Percentiles rank a stretch among this genome's conserved stretches.
These are phyloP conservation scores for Empidonax traillii DNA, from an alignment of 2,113 vertebrate species.

Conservation along the genomic window DNA sequence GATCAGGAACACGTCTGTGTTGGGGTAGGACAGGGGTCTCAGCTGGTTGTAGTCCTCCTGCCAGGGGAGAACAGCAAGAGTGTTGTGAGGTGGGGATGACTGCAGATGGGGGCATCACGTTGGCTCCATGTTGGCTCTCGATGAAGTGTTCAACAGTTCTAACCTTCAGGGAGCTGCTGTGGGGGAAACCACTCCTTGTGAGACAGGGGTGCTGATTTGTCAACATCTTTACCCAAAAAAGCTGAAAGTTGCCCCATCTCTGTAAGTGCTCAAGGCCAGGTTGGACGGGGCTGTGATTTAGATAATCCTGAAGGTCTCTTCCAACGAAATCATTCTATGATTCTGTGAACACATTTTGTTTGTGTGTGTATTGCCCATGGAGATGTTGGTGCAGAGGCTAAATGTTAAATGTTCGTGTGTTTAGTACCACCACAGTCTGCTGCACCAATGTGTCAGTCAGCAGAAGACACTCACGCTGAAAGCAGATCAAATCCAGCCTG, in stretches of 20 bases:
- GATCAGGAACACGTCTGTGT: slow-evolving; percentile 88
- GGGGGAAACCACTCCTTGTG: rapidly evolving
- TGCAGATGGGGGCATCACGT: rapidly evolving
- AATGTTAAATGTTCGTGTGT: neutral
- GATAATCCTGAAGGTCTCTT: neutral
- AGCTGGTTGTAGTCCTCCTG: slow-evolving; percentile 92
- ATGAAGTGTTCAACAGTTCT: rapidly evolving
- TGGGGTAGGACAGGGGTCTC: slow-evolving; percentile 87
- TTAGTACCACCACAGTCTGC: neutral
- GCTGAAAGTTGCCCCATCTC: neutral
- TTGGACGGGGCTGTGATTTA: rapidly evolving
- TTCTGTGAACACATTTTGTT: neutral
- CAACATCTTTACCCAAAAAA: neutral
- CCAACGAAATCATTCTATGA: neutral
- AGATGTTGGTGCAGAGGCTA: neutral
- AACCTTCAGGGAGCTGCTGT: neutral
- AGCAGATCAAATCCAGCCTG: neutral
- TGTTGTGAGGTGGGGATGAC: neutral
- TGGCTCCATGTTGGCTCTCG: rapidly evolving
- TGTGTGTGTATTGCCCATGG: neutral
- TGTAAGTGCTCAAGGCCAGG: neutral
- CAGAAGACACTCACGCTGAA: neutral
- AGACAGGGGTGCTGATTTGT: neutral
- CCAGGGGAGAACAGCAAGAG: neutral
- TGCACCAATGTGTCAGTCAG: neutral